A percentile compares a stretch with the other conserved stretches of the same genome.
These are phyloP conservation scores for Anolis carolinensis DNA, from an alignment of 2,113 vertebrate genomes.

Conservation along the genomic window DNA sequence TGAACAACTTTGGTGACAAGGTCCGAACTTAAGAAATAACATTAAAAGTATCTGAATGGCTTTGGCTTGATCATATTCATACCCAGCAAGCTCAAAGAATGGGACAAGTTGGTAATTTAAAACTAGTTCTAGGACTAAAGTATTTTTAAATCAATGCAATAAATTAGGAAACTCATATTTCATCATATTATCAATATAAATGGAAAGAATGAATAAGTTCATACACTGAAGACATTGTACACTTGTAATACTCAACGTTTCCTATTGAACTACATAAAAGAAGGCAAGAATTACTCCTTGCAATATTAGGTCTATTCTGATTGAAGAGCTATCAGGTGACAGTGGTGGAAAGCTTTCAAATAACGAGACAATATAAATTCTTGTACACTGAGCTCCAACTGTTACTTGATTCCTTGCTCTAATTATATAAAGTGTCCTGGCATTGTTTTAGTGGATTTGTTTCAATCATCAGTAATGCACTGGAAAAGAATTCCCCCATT, in stretches of 20 bases:
- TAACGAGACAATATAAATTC: constrained; percentile 62
- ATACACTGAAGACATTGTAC: constrained; percentile 20
- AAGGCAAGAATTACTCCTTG: constrained; percentile 55
- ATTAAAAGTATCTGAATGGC: neutral
- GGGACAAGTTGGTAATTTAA: neutral
- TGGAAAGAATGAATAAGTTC: neutral
- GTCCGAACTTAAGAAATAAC: neutral
- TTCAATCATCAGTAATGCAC: constrained; percentile 64
- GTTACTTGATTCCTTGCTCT: constrained; percentile 66
- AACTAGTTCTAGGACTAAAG: neutral
- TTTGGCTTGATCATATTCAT: neutral
- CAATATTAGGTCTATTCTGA: constrained; percentile 26
- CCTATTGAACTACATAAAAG: constrained; percentile 31
- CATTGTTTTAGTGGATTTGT: constrained; percentile 58
- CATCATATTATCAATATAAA: constrained; percentile 17
- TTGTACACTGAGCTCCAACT: constrained; percentile 46
- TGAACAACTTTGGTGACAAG: neutral
- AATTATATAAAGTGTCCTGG: constrained; percentile 68
- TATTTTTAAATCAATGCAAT: neutral
- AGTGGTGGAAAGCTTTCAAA: constrained; percentile 50
- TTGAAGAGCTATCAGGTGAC: constrained; percentile 45
- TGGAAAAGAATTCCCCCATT: constrained; percentile 51
- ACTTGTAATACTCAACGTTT: constrained; percentile 25
- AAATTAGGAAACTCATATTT: constrained; percentile 12
- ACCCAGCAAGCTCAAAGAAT: neutral